These are phyloP conservation scores for Engystomops pustulosus DNA, from an alignment of 2,113 vertebrate species.

Conservation along the genomic window DNA sequence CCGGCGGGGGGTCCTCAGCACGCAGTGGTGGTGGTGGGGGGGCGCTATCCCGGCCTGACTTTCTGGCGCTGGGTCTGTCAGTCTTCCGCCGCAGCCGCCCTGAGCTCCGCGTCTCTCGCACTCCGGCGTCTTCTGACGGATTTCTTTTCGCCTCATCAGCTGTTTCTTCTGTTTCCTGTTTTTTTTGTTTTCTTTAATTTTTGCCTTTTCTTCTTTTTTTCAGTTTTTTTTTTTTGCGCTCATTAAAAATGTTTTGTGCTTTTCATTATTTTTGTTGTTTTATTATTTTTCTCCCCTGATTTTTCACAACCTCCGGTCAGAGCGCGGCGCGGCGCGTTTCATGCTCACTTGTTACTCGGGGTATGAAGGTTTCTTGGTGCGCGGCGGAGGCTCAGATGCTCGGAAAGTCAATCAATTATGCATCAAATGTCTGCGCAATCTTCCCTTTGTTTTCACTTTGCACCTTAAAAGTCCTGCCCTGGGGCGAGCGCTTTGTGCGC, in stretches of 20 bases:
- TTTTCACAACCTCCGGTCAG: conserved; percentile 67
- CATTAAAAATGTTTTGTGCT: conserved; percentile 67
- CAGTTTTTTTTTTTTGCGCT: conserved; percentile 61
- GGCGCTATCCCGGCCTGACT: too few species aligned
- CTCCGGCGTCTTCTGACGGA: not conserved
- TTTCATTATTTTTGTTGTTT: not conserved
- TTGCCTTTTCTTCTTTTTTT: conserved; percentile 57
- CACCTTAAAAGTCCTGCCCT: conserved; percentile 65
- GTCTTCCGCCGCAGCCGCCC: not conserved
- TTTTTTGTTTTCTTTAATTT: conserved; percentile 65
- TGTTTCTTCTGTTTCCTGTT: not conserved
- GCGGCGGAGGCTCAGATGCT: conserved; percentile 50
- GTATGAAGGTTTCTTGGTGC: conserved; percentile 68
- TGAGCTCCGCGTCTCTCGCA: not conserved
- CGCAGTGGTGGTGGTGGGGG: too few species aligned
- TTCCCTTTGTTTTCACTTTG: conserved; percentile 67
- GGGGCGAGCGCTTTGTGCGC: conserved; percentile 63
- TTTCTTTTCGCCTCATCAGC: conserved; percentile 32
- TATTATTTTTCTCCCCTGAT: conserved; percentile 36
- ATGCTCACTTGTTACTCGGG: conserved; percentile 65
- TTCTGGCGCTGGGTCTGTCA: not conserved
- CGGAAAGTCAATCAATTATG: conserved; percentile 77
- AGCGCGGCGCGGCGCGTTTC: conserved; percentile 64
- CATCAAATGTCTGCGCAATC: conserved; percentile 77
- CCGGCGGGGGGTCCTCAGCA: not conserved